These are phyloP conservation scores for Cynopterus sphinx DNA, from an alignment of 2,797 vertebrate genomes.

Conservation along the genomic window DNA sequence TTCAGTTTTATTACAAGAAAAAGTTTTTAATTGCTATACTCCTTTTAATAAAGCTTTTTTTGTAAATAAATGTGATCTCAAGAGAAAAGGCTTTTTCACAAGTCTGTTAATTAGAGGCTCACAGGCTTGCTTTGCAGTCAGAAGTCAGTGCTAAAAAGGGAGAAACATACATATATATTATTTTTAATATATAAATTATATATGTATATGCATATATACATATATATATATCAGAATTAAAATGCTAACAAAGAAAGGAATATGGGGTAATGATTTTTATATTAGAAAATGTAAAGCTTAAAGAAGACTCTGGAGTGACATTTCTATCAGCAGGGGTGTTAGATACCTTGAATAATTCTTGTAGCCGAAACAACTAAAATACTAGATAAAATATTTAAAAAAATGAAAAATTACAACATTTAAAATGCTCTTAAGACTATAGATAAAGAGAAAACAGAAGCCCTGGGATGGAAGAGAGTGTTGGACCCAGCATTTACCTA, in stretches of 20 bases:
- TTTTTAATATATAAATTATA: too few relatives aligned
- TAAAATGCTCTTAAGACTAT: not conserved
- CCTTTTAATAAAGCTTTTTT: constrained; percentile 40
- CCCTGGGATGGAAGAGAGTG: not conserved
- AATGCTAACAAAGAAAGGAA: constrained; percentile 11
- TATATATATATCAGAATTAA: not conserved
- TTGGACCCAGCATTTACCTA: not conserved
- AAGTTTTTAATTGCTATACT: not conserved
- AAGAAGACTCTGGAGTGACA: not conserved
- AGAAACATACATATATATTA: not conserved
- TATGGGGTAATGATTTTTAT: not conserved
- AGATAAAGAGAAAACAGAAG: constrained; percentile 15
- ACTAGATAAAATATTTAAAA: not conserved
- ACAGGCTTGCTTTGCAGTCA: not conserved
- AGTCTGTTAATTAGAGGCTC: constrained; percentile 55
- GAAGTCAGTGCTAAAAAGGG: not conserved
- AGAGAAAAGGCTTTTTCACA: constrained; percentile 48
- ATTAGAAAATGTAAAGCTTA: constrained; percentile 1
- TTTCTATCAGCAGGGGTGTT: not conserved
- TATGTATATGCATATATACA: too few relatives aligned
- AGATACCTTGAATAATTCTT: not conserved
- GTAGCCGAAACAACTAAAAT: constrained; percentile 21
- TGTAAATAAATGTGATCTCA: constrained; percentile 44
- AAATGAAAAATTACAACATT: constrained; percentile 18
- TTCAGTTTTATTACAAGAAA: constrained; percentile 47